Percentiles rank a stretch among this genome's conserved stretches.
Evolutionary conservation across 2,888 invertebrate species (phyloP).

Genomic region (Nasonovia ribisnigri): DNA sequence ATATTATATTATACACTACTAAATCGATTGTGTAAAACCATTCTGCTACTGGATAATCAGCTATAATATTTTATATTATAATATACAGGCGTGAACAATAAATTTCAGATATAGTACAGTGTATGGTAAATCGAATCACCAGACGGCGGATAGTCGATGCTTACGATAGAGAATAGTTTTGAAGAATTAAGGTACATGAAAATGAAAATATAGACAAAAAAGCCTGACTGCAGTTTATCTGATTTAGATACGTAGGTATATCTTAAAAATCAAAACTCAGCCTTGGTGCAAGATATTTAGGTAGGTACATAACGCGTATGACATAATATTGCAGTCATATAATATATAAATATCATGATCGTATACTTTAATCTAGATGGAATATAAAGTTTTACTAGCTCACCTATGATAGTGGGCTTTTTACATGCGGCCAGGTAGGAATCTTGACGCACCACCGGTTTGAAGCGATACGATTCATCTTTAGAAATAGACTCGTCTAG

Average conservation of each 20-base stretch:
- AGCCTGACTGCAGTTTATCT: background rate
- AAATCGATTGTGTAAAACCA: constrained; percentile 12
- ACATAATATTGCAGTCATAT: background rate
- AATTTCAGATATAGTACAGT: background rate
- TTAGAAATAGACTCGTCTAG: constrained; percentile 56
- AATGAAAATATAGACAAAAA: background rate
- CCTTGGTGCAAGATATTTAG: background rate
- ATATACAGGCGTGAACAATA: background rate
- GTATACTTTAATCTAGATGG: background rate
- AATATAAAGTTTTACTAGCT: constrained; percentile 41
- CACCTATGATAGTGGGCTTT: constrained; percentile 69
- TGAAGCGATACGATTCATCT: constrained; percentile 67
- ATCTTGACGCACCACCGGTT: constrained; percentile 72
- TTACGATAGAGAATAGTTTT: background rate
- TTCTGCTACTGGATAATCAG: background rate
- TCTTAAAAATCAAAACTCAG: background rate
- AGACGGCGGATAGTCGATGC: background rate
- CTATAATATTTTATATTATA: constrained; percentile 18
- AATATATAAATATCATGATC: background rate
- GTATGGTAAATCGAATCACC: background rate
- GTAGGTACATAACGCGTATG: background rate
- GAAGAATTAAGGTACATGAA: background rate
- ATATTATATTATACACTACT: background rate
- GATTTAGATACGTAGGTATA: background rate
- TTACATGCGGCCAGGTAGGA: constrained; percentile 72